These are phyloP conservation scores for Anorthoa munda DNA, from an alignment of 2,888 invertebrate species.

Conservation along the genomic window DNA sequence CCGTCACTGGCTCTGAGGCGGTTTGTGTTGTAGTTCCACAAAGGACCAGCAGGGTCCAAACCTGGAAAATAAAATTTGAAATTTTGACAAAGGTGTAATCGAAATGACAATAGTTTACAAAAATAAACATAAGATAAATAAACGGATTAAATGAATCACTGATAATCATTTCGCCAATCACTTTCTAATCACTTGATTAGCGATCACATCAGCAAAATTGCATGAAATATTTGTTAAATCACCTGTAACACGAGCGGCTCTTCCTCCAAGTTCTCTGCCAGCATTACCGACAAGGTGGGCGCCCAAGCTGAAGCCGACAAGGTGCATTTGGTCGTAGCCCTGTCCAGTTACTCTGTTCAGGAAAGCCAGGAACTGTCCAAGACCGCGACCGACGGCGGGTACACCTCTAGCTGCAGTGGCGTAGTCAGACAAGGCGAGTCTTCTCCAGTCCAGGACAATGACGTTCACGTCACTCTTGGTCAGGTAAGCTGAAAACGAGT, in stretches of 20 bases:
- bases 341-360: slow-evolving; percentile 72
- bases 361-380: slow-evolving; percentile 81
- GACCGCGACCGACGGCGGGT: slow-evolving; percentile 75
- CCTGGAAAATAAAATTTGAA: not conserved
- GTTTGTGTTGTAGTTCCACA: slow-evolving; percentile 72
- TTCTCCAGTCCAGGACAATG: slow-evolving; percentile 81
- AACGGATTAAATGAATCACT: not conserved
- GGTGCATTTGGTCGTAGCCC: slow-evolving; percentile 73
- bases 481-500: slow-evolving; percentile 70
- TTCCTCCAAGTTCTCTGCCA: slow-evolving; percentile 74
- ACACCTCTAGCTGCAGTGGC: slow-evolving; percentile 74
- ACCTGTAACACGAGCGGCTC: slow-evolving; percentile 78
- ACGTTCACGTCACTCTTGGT: slow-evolving; percentile 75
- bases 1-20: slow-evolving; percentile 76
- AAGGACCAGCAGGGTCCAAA: slow-evolving; percentile 64
- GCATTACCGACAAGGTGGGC: slow-evolving; percentile 83
- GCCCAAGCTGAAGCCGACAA: slow-evolving; percentile 85
- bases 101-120: not conserved
- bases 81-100: not conserved
- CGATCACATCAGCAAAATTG: not conserved
- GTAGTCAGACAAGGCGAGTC: slow-evolving; percentile 71
- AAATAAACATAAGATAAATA: not conserved
- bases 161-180: not conserved
- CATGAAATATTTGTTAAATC: not conserved
- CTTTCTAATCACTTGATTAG: too few relatives aligned